Base-by-base conservation (phyloP, 2,888 invertebrate genomes). In the Agapostemon virescens region DNA sequence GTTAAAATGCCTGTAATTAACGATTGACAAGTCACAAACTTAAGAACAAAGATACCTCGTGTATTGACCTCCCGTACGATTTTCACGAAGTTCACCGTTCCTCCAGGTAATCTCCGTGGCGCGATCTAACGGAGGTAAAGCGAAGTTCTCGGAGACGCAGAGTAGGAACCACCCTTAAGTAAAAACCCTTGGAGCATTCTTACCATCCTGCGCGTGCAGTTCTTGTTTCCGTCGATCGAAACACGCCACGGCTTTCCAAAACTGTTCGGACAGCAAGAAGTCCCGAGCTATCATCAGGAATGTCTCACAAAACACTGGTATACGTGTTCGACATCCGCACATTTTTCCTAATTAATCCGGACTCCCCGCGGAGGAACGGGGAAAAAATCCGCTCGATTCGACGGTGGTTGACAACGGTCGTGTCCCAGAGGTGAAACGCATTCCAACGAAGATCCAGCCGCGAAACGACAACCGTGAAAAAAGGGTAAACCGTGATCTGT, bases 381-480 rank as follows among this genome's bases (percentile, higher is more conserved):
- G 36, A 49, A 73, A 72, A 66, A 38, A 70, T 17, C 15, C 26
- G 38, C 5, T 33, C 7, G 49, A 36, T 33, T 70, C 69, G 74
- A 6, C n/a, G 15, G 6, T 23, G 6, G 55, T 55, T 26, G 15
- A 55, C 55, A 55, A 52, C 52, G 23, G 9, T 4, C 52, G 13
- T 52, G 52, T 74, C 79, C 73, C 74, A 42, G 26, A 70, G 73
- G 79, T 74, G 69, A 66, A 66, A 73, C 69, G 58, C 74, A 52
- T 79, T 79, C 74, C 69, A 42, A 42, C 67, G 45, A 33, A 40
- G 63, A 58, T 61, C 40, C 52, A 55, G 36, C 40, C 40, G 58
- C 66, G 79, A 73, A 36, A 40, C 58, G 26, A 15, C 20, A 9
- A 40, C 7, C 36, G 4, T 20, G 11, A 20, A 61, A 36, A 61